Evolutionary conservation across 2,797 vertebrate genomes (phyloP), one percentile per base, ranked within the genome.

Genomic region (Emydoidea blandingii): DNA sequence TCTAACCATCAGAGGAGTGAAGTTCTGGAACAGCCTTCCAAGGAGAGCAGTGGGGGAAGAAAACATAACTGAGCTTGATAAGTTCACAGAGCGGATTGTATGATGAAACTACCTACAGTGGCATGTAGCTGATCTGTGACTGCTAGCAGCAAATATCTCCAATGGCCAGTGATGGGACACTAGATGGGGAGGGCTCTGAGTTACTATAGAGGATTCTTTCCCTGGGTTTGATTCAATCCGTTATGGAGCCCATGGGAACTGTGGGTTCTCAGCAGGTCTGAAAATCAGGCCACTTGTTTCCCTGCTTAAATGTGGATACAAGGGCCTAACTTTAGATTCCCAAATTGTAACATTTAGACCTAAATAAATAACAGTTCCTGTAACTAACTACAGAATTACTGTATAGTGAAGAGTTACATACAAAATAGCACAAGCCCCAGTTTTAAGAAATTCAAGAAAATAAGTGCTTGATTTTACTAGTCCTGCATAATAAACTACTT

Each of bases 401-500:
- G 4, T n/a, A 72, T n/a, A 80, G 47, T 74, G 41, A 74, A 74
- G 72, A 44, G 41, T 74, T 74, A 44, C 25, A 8, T 25, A 65
- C 81, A 93, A 90, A 44, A 41, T 74, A 74, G 23, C 12, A 12
- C 23, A 44, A 56, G 85, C 37, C 76, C 79, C 0, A 5, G 91
- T 74, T 88, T 94, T 53, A 86, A 90, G 6, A 90, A 74, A 92
- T 90, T 92, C 53, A 82, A 31, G 9, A 16, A 85, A 96, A 97
- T 93, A 95, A 95, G 72, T 21, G 80, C 82, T 92, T 87, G 91
- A 87, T 96, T 65, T n/a, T 18, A 41, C 41, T 6, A 59, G 78
- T 81, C 29, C 80, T 47, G 52, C 79, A 94, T 94, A 97, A 89
- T 91, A 94, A 94, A 87, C 93, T 84, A n/a, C 90, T 93, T 94